Percentiles rank a stretch among this genome's conserved stretches.
These are phyloP conservation scores for Stenodera caucasica DNA, from an alignment of 2,888 invertebrate genomes.

Conservation along the genomic window DNA sequence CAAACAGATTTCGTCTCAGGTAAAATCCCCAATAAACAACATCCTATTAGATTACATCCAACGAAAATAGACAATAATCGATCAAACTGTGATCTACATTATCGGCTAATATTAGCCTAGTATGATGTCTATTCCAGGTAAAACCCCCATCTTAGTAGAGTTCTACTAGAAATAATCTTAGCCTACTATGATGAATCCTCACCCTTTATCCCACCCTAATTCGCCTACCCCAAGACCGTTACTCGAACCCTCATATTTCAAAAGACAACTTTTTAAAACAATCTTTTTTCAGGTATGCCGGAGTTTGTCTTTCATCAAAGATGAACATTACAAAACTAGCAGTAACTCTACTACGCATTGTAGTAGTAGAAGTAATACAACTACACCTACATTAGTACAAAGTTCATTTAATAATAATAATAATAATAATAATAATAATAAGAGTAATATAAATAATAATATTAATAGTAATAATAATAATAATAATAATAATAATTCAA, in stretches of 20 bases:
- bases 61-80: too few species aligned
- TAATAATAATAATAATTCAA: slow-evolving; percentile 8
- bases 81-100: too few species aligned
- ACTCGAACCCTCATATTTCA: background rate
- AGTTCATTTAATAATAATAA: slow-evolving; percentile 17
- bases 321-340: slow-evolving; percentile 25
- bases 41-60: too few species aligned
- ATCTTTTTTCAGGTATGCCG: slow-evolving; percentile 45
- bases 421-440: slow-evolving; percentile 6
- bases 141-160: too few species aligned
- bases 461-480: slow-evolving; percentile 8
- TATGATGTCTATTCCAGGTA: too few species aligned
- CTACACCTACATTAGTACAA: slow-evolving; percentile 23
- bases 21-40: slow-evolving; percentile 25
- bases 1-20: slow-evolving; percentile 52
- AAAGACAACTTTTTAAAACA: background rate
- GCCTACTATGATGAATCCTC: background rate
- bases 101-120: too few species aligned
- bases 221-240: background rate
- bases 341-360: slow-evolving; percentile 7
- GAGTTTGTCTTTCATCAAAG: slow-evolving; percentile 50
- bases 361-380: slow-evolving; percentile 20
- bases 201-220: background rate
- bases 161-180: background rate
- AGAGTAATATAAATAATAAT: slow-evolving; percentile 12